Percentiles rank a stretch among this genome's conserved stretches.
Evolutionary conservation across 2,113 vertebrate species (phyloP).

Genomic region (Vireo altiloquus): DNA sequence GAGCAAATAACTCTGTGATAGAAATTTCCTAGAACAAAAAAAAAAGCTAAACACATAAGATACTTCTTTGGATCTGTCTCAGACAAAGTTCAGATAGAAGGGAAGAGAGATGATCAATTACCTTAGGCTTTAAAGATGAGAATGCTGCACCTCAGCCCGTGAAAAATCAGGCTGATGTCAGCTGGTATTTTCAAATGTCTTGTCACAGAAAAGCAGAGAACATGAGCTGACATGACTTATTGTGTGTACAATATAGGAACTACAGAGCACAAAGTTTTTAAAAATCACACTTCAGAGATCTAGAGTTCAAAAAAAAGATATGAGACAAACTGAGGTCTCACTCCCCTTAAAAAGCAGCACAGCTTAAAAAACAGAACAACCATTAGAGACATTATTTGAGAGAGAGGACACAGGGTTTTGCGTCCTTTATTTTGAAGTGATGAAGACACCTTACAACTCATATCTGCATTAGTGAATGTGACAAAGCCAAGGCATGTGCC

Average conservation of each 20-base stretch:
- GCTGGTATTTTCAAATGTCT: neutral
- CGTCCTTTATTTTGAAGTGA: neutral
- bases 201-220: neutral
- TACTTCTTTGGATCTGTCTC: neutral
- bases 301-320: neutral
- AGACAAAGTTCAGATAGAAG: neutral
- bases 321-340: neutral
- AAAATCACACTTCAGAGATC: neutral
- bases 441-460: neutral
- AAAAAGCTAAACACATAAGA: neutral
- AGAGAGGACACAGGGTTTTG: neutral
- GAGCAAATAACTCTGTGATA: neutral
- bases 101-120: neutral
- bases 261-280: neutral
- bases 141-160: neutral
- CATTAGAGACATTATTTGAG: neutral
- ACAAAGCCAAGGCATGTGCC: neutral
- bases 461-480: neutral
- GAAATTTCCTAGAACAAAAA: neutral
- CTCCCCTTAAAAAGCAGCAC: neutral
- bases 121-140: neutral
- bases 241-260: accelerated
- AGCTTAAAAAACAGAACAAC: neutral
- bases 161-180: neutral
- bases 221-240: neutral